Percentiles rank a stretch among this genome's conserved stretches.
Evolutionary conservation across 2,113 vertebrate genomes (phyloP).

Genomic region (Nothobranchius kuhntae): DNA sequence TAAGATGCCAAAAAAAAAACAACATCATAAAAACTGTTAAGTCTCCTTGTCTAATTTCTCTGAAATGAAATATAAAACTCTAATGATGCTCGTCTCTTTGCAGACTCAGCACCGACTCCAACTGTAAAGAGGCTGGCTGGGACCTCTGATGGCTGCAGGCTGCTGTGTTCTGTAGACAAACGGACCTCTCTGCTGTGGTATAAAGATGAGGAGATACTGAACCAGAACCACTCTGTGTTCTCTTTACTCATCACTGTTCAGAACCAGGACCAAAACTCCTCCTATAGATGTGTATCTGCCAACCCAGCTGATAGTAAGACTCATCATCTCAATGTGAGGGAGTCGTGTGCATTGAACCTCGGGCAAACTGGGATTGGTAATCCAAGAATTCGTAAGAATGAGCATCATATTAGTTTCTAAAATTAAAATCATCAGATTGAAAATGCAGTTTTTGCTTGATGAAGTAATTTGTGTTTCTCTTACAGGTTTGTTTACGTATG

Average conservation of each 20-base stretch:
- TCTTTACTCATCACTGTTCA: slow-evolving; percentile 7
- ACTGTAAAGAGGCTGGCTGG: neutral
- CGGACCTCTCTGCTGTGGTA: slow-evolving; percentile 21
- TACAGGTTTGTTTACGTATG: neutral
- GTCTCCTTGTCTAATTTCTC: no score
- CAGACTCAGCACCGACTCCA: slow-evolving; percentile 8
- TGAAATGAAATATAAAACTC: neutral
- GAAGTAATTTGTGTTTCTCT: neutral
- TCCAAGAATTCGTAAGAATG: neutral
- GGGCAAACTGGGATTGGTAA: no score
- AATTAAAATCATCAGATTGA: neutral
- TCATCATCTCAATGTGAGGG: neutral
- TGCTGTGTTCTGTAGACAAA: slow-evolving; percentile 27
- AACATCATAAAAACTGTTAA: no score
- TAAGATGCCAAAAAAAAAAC: no score
- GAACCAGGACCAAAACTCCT: neutral
- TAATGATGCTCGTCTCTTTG: neutral
- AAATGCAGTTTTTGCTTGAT: neutral
- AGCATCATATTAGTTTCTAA: neutral
- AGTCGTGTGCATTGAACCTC: neutral
- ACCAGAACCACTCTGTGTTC: slow-evolving; percentile 13
- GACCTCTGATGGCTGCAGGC: slow-evolving; percentile 14
- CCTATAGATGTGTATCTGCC: slow-evolving; percentile 28
- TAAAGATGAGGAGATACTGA: slow-evolving; percentile 20
- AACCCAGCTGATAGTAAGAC: slow-evolving; percentile 6